These are phyloP conservation scores for Drosophila pseudoananassae DNA, from an alignment of 1,140 invertebrate genomes.

Conservation along the genomic window DNA sequence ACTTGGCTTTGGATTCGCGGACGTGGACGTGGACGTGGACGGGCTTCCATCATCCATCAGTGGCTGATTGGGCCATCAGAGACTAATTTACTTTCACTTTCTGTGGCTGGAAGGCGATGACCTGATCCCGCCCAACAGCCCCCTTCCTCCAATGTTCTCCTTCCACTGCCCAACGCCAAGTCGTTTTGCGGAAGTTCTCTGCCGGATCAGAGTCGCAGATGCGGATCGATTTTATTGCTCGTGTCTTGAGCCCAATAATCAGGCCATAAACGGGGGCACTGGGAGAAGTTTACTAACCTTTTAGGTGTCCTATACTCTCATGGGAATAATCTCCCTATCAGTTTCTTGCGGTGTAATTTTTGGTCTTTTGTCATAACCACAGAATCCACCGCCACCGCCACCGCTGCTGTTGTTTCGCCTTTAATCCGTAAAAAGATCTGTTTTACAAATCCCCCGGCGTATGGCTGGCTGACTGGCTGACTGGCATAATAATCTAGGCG, in stretches of 20 bases:
- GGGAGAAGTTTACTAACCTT: neutral
- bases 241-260: conserved; percentile 42
- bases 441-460: conserved; percentile 69
- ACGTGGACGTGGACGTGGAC: no score
- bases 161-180: no score
- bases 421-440: conserved; percentile 79
- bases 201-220: conserved; percentile 24
- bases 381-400: conserved; percentile 44
- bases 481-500: conserved; percentile 70
- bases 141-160: no score
- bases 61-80: conserved; percentile 12
- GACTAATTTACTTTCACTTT: conserved; percentile 47
- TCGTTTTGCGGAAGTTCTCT: conserved; percentile 34
- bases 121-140: conserved; percentile 31
- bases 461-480: conserved; percentile 26
- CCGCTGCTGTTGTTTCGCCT: conserved; percentile 56
- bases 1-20: neutral
- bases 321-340: neutral
- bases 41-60: conserved; percentile 10
- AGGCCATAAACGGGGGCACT: conserved; percentile 38
- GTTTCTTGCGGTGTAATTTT: conserved; percentile 17
- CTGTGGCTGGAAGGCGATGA: conserved; percentile 23
- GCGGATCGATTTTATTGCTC: conserved; percentile 28
- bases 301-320: neutral
- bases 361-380: conserved; percentile 51